These are phyloP conservation scores for Eutrigla gurnardus DNA, from an alignment of 2,797 vertebrate genomes.

Conservation along the genomic window DNA sequence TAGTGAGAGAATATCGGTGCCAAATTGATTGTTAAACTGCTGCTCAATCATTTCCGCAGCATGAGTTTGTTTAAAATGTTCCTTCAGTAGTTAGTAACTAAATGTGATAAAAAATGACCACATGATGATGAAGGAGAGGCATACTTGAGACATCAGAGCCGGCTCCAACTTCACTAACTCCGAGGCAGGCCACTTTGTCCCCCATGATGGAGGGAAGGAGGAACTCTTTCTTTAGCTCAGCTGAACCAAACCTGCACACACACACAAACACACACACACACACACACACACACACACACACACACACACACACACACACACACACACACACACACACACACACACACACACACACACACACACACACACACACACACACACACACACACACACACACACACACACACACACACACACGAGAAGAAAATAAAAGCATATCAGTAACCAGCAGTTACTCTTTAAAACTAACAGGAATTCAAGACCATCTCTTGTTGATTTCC, in stretches of 20 bases:
- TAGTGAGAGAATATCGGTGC: not conserved
- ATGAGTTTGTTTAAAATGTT: not conserved
- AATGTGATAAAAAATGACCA: constrained; percentile 8
- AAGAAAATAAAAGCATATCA: not conserved
- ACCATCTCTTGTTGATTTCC: not conserved
- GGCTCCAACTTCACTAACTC: constrained; percentile 87
- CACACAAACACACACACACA: not conserved
- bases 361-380: too few species aligned
- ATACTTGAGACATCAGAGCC: constrained; percentile 92
- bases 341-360: not conserved
- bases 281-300: too few species aligned
- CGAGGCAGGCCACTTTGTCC: constrained; percentile 89
- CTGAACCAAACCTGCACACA: constrained; percentile 85
- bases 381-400: too few species aligned
- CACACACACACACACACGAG: not conserved
- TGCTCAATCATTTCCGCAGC: constrained; percentile 4
- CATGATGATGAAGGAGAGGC: constrained; percentile 42
- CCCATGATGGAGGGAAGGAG: constrained; percentile 86
- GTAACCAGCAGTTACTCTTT: not conserved
- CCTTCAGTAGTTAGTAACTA: too few species aligned
- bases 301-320: too few species aligned
- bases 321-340: not conserved
- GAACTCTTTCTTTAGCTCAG: constrained; percentile 87
- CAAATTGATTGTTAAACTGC: not conserved
- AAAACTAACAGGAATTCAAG: not conserved